Conservation (phyloP, 2,113 vertebrate genomes). For the Gopherus flavomarginatus region DNA sequence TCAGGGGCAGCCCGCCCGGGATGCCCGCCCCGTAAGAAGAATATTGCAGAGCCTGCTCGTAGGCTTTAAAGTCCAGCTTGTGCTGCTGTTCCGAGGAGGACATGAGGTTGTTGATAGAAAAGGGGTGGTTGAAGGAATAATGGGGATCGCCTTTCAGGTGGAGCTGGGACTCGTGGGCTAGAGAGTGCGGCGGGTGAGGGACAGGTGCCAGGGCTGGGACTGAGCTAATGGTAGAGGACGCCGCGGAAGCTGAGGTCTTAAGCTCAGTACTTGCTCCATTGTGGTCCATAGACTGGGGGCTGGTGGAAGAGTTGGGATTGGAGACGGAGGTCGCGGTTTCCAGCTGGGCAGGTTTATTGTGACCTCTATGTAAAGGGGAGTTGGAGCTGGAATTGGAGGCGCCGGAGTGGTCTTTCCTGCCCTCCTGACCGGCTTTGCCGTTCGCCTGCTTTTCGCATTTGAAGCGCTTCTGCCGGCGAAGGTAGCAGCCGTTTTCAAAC, state of each 20-base stretch:
- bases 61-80: slow-evolving; percentile 99
- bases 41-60: slow-evolving; percentile 95
- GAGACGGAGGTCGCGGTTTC: slow-evolving; percentile 80
- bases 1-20: slow-evolving; percentile 84
- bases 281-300: slow-evolving; percentile 86
- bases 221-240: slow-evolving; percentile 80
- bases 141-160: slow-evolving; percentile 96
- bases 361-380: slow-evolving; percentile 83
- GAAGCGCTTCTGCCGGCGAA: slow-evolving; percentile 97
- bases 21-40: slow-evolving; percentile 88
- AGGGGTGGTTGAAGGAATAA: slow-evolving; percentile 98
- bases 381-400: slow-evolving; percentile 74
- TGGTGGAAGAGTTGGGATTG: slow-evolving; percentile 78
- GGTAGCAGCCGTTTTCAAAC: slow-evolving; percentile 99
- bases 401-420: slow-evolving; percentile 75
- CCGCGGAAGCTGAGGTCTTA: slow-evolving; percentile 83
- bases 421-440: slow-evolving; percentile 79
- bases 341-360: slow-evolving; percentile 81
- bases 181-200: slow-evolving; percentile 84
- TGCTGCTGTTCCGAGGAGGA: slow-evolving; percentile 97
- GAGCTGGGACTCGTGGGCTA: slow-evolving; percentile 91
- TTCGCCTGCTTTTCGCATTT: slow-evolving; percentile 92
- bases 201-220: slow-evolving; percentile 84
- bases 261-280: slow-evolving; percentile 82
- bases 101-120: slow-evolving; percentile 99